Conservation (phyloP, 2,797 vertebrate genomes). For the Dromococcyx pavoninus region DNA sequence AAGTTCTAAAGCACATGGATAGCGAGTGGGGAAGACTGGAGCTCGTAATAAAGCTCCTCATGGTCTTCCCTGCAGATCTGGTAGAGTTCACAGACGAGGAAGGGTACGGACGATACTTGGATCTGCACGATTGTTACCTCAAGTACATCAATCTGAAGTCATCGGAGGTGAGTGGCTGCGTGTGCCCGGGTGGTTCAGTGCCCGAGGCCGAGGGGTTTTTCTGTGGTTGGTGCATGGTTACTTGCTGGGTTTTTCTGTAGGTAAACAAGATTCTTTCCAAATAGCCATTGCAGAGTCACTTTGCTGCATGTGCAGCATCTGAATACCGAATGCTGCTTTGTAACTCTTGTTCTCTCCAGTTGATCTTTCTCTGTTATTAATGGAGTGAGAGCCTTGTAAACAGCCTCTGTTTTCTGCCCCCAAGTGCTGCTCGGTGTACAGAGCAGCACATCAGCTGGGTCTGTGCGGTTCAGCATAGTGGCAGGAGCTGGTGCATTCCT, state of each 20-base stretch:
- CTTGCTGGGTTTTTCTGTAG: neutral
- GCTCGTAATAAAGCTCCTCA: neutral
- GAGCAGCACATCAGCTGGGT: too few species aligned
- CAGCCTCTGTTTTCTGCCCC: neutral
- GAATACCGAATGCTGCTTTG: neutral
- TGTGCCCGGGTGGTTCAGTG: too few species aligned
- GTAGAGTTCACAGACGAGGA: conserved; percentile 98
- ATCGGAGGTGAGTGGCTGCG: conserved; percentile 81
- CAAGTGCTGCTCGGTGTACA: neutral
- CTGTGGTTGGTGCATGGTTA: neutral
- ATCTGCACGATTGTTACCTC: conserved; percentile 96
- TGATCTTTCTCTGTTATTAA: neutral
- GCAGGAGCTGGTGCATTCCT: neutral
- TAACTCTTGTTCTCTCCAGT: neutral
- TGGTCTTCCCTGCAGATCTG: conserved; percentile 79
- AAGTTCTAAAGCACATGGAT: neutral
- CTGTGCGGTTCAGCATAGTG: neutral
- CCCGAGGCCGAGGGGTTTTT: neutral
- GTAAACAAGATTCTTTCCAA: neutral
- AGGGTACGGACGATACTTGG: conserved; percentile 94
- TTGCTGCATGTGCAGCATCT: neutral
- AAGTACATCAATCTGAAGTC: conserved; percentile 98
- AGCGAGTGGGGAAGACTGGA: neutral
- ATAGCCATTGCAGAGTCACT: neutral
- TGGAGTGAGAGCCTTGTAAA: neutral